A percentile compares a stretch with the other conserved stretches of the same genome.
phyloP scores from a whole-genome alignment of 2,113 vertebrate species.

The Jacana jacana region DNA sequence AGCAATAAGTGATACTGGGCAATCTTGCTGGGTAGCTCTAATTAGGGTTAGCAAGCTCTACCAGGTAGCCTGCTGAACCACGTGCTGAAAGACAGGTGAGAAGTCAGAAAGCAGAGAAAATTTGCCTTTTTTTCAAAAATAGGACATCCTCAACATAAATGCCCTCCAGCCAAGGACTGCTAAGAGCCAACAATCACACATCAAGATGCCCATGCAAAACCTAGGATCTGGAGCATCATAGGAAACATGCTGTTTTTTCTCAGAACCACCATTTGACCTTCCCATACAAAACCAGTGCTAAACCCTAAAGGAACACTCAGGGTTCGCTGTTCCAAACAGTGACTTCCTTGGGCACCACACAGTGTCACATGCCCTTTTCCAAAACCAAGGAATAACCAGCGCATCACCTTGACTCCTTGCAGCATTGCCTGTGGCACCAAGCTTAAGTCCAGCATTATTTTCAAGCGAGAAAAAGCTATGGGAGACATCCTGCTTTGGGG shows the following conservation, averaged over 20 bases:
- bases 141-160: not conserved
- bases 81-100: accelerated
- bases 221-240: not conserved
- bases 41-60: not conserved
- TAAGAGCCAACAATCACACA: not conserved
- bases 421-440: not conserved
- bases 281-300: not conserved
- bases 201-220: not conserved
- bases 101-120: not conserved
- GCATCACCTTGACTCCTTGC: not conserved
- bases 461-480: not conserved
- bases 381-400: not conserved
- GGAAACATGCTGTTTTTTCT: not conserved
- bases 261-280: not conserved
- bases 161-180: not conserved
- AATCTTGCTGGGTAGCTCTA: not conserved
- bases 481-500: not conserved
- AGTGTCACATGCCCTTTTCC: not conserved
- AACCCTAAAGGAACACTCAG: not conserved
- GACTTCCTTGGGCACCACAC: too few species aligned
- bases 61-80: not conserved
- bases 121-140: not conserved
- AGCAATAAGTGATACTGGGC: accelerated
- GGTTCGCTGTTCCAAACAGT: not conserved
- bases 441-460: not conserved